Evolutionary conservation across 2,797 vertebrate genomes (phyloP).

Genomic region (Gastrophryne carolinensis): DNA sequence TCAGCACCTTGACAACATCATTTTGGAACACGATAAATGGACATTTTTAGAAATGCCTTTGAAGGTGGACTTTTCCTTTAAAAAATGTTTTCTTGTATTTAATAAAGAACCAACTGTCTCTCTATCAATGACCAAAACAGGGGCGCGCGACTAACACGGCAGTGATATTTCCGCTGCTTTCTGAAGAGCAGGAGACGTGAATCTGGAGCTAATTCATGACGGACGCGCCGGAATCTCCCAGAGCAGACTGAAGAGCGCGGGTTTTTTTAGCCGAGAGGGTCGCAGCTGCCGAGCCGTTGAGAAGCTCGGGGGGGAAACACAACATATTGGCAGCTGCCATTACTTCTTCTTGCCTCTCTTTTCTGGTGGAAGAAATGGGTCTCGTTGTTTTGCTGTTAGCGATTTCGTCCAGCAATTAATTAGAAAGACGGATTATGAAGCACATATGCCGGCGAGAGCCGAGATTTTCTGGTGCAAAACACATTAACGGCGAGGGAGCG

Average conservation of each 20-base stretch:
- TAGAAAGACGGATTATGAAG: slow-evolving; percentile 43
- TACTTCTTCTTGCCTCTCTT: slow-evolving; percentile 27
- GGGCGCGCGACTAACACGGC: no score
- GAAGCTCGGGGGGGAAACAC: slow-evolving; percentile 19
- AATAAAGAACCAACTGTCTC: no score
- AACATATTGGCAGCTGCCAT: slow-evolving; percentile 37
- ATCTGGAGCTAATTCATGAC: neutral
- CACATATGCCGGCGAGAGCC: slow-evolving; percentile 42
- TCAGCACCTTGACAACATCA: no score
- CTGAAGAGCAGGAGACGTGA: neutral
- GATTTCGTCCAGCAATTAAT: slow-evolving; percentile 47
- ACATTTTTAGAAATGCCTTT: no score
- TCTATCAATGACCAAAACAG: no score
- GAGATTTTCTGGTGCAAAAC: slow-evolving; percentile 41
- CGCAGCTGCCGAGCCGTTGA: slow-evolving; percentile 35
- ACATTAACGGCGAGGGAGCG: slow-evolving; percentile 33
- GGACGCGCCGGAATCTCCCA: neutral
- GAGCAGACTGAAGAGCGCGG: neutral
- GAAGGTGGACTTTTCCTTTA: no score
- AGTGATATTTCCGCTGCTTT: no score
- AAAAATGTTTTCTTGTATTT: no score
- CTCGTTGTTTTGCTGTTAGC: slow-evolving; percentile 37
- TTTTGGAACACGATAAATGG: no score
- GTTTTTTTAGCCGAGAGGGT: slow-evolving; percentile 12
- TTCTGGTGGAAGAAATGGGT: slow-evolving; percentile 45